Evolutionary conservation across 1,140 invertebrate species (phyloP).

Genomic region (Drosophila oshimai): DNA sequence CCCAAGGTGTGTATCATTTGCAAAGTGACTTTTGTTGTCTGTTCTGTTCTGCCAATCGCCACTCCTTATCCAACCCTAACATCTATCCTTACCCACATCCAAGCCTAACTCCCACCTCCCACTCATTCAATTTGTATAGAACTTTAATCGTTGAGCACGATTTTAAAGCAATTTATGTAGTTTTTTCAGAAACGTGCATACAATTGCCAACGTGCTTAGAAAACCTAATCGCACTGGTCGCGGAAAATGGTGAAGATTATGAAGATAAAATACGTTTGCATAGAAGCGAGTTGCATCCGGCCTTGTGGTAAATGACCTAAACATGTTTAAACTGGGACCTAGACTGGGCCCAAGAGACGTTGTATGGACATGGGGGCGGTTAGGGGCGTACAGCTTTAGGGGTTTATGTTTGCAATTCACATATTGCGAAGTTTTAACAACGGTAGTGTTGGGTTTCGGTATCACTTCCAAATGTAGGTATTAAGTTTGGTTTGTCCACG

Average conservation of each 20-base stretch:
- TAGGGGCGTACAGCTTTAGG: not conserved
- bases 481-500: too few relatives aligned
- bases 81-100: not conserved
- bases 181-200: conserved; percentile 83
- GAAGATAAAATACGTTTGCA: conserved; percentile 82
- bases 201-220: conserved; percentile 82
- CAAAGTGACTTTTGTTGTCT: conserved; percentile 11
- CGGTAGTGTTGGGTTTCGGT: not conserved
- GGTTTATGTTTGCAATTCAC: not conserved
- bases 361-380: not conserved
- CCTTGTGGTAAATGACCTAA: conserved; percentile 81
- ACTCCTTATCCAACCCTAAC: not conserved
- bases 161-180: conserved; percentile 83
- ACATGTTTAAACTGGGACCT: conserved; percentile 28
- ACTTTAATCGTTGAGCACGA: conserved; percentile 74
- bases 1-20: conserved; percentile 61
- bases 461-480: not conserved
- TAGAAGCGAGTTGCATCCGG: conserved; percentile 81
- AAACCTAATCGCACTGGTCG: conserved; percentile 82
- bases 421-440: not conserved
- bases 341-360: not conserved
- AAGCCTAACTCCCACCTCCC: not conserved
- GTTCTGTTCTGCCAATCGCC: conserved; percentile 43
- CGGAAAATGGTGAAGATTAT: conserved; percentile 82
- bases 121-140: conserved; percentile 35